Conservation (phyloP, 2,797 vertebrate genomes). For the Pangasius mekongensis region DNA sequence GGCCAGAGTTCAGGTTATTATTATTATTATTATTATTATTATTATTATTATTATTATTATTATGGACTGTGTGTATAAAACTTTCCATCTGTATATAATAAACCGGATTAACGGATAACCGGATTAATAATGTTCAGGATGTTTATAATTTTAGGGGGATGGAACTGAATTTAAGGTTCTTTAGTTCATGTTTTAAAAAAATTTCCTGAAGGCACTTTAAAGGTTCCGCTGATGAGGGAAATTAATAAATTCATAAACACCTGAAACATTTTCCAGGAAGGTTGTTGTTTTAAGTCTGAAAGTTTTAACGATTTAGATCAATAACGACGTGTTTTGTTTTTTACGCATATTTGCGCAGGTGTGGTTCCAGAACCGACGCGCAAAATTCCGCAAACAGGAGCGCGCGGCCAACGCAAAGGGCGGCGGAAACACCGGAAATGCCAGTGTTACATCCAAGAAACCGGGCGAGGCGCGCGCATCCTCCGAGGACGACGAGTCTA, state of each 20-base stretch:
- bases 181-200: not conserved
- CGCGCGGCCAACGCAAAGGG: constrained; percentile 89
- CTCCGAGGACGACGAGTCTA: constrained; percentile 93
- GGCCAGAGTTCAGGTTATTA: constrained; percentile 86
- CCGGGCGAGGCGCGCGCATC: constrained; percentile 84
- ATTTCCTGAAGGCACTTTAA: not conserved
- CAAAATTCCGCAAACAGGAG: constrained; percentile 93
- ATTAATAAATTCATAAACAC: not conserved
- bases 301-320: not conserved
- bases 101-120: not conserved
- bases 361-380: constrained; percentile 95
- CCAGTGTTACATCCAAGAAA: constrained; percentile 72
- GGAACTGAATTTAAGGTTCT: not conserved
- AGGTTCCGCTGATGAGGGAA: not conserved
- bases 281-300: not conserved
- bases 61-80: not conserved
- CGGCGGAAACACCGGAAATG: constrained; percentile 58
- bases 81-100: not conserved
- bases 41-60: not conserved
- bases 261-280: not conserved
- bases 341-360: constrained; percentile 74
- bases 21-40: constrained; percentile 9
- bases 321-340: not conserved
- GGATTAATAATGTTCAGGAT: not conserved
- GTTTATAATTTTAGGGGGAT: not conserved